phyloP scores from a whole-genome alignment of 2,797 vertebrate genomes.

The Thamnophis elegans region DNA sequence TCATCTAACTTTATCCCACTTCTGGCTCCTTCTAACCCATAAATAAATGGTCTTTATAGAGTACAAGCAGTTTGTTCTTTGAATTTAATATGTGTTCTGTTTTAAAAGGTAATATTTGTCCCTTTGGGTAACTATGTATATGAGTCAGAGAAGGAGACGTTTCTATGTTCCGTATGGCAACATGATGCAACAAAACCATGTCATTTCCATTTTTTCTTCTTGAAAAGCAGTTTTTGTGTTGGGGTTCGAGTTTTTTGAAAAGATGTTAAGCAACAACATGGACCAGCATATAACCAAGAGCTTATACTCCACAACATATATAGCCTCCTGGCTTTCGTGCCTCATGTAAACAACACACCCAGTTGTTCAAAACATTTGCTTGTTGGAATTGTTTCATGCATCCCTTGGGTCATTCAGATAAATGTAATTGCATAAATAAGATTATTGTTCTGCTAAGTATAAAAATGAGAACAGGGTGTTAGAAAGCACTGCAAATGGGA shows the following conservation, averaged over 20 bases:
- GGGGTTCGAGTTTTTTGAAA: neutral
- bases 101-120: neutral
- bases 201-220: neutral
- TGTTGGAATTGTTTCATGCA: constrained; percentile 28
- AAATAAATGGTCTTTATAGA: neutral
- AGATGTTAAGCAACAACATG: neutral
- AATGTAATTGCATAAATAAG: constrained; percentile 44
- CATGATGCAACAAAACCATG: neutral
- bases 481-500: constrained; percentile 26
- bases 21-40: neutral
- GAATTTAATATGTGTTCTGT: neutral
- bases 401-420: constrained; percentile 40
- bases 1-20: neutral
- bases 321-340: neutral
- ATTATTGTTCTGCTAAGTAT: constrained; percentile 32
- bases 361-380: constrained; percentile 10
- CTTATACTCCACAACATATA: neutral
- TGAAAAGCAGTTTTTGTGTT: neutral
- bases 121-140: neutral
- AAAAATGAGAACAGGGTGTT: constrained; percentile 38
- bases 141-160: neutral
- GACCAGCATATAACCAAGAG: neutral
- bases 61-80: neutral
- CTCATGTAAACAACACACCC: neutral
- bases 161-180: neutral